These are phyloP conservation scores for Dioctria linearis DNA, from an alignment of 2,888 invertebrate species.

Conservation along the genomic window DNA sequence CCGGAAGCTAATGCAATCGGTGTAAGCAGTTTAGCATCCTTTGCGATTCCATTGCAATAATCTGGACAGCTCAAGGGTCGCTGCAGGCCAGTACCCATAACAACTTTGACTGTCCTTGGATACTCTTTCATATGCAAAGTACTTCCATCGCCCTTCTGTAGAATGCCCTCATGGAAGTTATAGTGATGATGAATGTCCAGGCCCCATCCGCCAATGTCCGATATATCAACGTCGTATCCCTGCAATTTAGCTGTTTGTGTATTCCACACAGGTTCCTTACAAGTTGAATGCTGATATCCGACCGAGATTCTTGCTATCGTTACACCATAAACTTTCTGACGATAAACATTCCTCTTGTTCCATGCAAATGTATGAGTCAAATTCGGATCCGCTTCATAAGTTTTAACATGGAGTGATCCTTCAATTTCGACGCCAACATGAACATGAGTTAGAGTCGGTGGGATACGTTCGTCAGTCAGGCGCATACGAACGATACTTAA, in stretches of 20 bases:
- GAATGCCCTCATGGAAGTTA: constrained; percentile 97
- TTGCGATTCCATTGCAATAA: constrained; percentile 87
- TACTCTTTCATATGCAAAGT: constrained; percentile 94
- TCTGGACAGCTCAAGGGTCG: constrained; percentile 89
- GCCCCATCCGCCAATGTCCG: constrained; percentile 98
- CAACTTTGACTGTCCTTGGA: constrained; percentile 90
- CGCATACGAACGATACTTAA: constrained; percentile 93
- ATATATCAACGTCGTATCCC: constrained; percentile 96
- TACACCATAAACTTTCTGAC: constrained; percentile 94
- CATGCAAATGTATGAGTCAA: constrained; percentile 97
- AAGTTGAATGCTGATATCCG: constrained; percentile 94
- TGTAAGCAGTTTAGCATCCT: constrained; percentile 88
- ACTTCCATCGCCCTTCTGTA: constrained; percentile 98
- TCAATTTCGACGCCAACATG: constrained; percentile 95
- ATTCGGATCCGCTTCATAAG: constrained; percentile 96
- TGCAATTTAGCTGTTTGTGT: constrained; percentile 94
- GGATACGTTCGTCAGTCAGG: constrained; percentile 85
- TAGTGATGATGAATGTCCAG: constrained; percentile 98
- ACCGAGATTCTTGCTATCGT: constrained; percentile 91
- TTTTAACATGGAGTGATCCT: constrained; percentile 91
- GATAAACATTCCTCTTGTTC: constrained; percentile 98
- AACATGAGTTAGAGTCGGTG: constrained; percentile 86
- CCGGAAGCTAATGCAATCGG: constrained; percentile 96
- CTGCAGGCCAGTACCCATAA: constrained; percentile 93
- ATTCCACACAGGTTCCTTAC: constrained; percentile 92